phyloP scores from a whole-genome alignment of 2,888 invertebrate genomes.

The Troides oblongomaculatus region DNA sequence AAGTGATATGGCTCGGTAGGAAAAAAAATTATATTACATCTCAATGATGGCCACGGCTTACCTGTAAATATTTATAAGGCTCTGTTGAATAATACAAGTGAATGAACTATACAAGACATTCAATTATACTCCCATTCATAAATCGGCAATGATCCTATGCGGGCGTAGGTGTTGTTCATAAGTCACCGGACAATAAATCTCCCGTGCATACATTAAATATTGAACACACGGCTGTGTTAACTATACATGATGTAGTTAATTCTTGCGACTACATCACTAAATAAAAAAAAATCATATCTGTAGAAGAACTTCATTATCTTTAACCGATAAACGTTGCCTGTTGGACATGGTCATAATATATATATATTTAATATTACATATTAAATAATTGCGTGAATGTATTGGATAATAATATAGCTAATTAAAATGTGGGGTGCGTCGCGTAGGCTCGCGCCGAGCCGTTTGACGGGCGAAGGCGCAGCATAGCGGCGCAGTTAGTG shows the following conservation, averaged over 20 bases:
- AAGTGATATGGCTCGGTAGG: constrained; percentile 3
- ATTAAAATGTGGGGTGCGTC: constrained; percentile 60
- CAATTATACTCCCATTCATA: constrained; percentile 66
- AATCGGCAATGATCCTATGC: constrained; percentile 53
- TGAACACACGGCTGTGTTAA: constrained; percentile 4
- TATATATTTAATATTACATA: background rate
- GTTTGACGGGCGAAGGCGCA: constrained; percentile 58
- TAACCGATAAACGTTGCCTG: background rate
- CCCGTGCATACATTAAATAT: constrained; percentile 29
- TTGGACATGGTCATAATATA: no score
- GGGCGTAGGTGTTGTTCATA: constrained; percentile 59
- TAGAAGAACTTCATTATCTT: no score
- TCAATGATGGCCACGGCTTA: constrained; percentile 21
- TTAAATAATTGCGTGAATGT: constrained; percentile 21
- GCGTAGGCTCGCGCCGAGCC: constrained; percentile 58
- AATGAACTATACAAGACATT: constrained; percentile 59
- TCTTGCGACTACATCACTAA: background rate
- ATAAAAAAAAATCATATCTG: background rate
- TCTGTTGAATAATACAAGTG: constrained; percentile 42
- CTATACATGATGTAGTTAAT: background rate
- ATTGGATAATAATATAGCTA: constrained; percentile 42
- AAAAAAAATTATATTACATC: constrained; percentile 18
- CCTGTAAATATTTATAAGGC: constrained; percentile 44
- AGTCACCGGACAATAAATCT: constrained; percentile 55
- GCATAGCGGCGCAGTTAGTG: constrained; percentile 69